Evolutionary conservation across 2,888 invertebrate species (phyloP).

Genomic region (Spatulosminthurus flaviceps): DNA sequence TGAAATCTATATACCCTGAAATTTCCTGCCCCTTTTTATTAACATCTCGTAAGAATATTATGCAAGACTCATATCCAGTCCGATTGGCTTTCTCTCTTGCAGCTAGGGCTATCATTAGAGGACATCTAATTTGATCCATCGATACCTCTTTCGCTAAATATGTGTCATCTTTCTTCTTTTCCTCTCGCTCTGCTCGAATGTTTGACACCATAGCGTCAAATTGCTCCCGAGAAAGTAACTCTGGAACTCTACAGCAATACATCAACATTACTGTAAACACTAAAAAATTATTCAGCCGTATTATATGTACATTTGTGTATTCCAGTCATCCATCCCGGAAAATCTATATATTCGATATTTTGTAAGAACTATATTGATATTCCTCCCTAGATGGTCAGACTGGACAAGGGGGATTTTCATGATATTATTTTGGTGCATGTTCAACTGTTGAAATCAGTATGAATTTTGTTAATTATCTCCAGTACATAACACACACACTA

Average conservation of each 20-base stretch:
- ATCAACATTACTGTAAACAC: neutral
- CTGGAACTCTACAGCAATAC: conserved; percentile 44
- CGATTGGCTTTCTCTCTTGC: conserved; percentile 78
- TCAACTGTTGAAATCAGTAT: too few relatives aligned
- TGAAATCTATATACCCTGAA: conserved; percentile 86
- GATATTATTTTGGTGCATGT: too few relatives aligned
- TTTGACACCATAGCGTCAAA: conserved; percentile 40
- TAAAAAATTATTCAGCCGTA: too few relatives aligned
- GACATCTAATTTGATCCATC: conserved; percentile 60
- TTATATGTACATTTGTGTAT: too few relatives aligned
- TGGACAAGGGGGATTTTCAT: too few relatives aligned
- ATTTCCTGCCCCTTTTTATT: conserved; percentile 79
- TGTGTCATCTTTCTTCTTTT: conserved; percentile 49
- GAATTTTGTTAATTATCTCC: too few relatives aligned
- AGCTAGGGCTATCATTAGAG: conserved; percentile 76
- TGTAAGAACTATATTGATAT: too few relatives aligned
- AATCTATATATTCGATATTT: too few relatives aligned
- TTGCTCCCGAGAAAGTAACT: conserved; percentile 44
- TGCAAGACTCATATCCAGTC: conserved; percentile 77
- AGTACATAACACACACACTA: too few relatives aligned
- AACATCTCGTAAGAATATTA: conserved; percentile 79
- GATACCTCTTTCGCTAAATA: conserved; percentile 44
- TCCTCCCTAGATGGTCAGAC: too few relatives aligned
- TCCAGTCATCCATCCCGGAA: too few relatives aligned
- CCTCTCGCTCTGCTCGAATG: conserved; percentile 38